These are phyloP conservation scores for Sterrhoptilus dennistouni DNA, from an alignment of 2,113 vertebrate species.

Conservation along the genomic window DNA sequence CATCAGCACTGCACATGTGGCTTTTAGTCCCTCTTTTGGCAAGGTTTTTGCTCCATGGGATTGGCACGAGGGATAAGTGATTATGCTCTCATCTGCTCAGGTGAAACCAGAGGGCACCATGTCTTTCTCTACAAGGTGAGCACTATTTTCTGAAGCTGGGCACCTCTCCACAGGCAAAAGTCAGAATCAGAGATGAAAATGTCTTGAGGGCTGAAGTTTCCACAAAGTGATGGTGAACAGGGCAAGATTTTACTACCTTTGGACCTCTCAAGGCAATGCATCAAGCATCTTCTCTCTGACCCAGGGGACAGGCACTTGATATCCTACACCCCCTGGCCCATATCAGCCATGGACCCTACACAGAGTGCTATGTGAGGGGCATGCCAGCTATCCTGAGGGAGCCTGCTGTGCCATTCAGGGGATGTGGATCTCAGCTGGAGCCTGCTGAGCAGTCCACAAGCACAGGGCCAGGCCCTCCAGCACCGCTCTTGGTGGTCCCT, in stretches of 20 bases:
- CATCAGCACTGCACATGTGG: not conserved
- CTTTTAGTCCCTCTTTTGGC: not conserved
- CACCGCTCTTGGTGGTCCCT: rapidly evolving
- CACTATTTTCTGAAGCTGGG: not conserved
- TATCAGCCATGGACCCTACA: rapidly evolving
- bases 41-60: not conserved
- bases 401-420: not conserved
- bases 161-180: not conserved
- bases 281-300: not conserved
- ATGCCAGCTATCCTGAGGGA: not conserved
- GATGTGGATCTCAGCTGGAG: not conserved
- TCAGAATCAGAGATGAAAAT: not conserved
- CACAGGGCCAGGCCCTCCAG: not conserved
- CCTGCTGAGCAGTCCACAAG: not conserved
- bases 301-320: rapidly evolving
- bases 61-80: not conserved
- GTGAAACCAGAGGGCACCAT: not conserved
- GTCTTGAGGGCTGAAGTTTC: not conserved
- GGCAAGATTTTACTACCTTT: not conserved
- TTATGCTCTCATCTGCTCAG: not conserved
- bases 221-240: not conserved
- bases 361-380: rapidly evolving
- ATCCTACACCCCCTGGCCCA: not conserved
- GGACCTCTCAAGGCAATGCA: not conserved
- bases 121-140: not conserved